Conservation (phyloP, 2,113 vertebrate genomes). For the Romanogobio albipinnatus region DNA sequence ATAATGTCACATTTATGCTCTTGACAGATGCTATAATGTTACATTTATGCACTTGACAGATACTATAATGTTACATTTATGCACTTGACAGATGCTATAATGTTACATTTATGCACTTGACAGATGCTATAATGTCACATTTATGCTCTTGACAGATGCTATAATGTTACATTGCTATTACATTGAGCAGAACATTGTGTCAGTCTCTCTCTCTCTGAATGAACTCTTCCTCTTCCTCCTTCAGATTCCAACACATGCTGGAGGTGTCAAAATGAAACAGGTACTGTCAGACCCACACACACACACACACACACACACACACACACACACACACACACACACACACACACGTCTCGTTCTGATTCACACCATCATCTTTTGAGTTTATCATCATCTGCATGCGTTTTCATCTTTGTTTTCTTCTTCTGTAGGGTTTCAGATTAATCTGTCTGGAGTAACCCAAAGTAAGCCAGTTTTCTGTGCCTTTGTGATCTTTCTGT, state of each 20-base stretch:
- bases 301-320: no score
- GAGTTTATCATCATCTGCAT: background rate
- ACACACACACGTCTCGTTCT: background rate
- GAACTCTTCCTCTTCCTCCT: conserved; percentile 69
- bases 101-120: no score
- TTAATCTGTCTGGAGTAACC: conserved; percentile 78
- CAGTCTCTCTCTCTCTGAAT: background rate
- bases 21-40: no score
- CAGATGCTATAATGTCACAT: no score
- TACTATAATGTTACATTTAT: no score
- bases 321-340: no score
- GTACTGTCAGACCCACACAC: conserved; percentile 60
- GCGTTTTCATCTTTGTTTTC: conserved; percentile 7
- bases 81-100: no score
- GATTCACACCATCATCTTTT: background rate
- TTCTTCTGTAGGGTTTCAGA: conserved; percentile 78
- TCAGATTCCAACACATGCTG: conserved; percentile 82
- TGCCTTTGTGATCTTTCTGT: background rate
- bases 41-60: no score
- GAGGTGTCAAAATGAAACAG: conserved; percentile 84
- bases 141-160: no score
- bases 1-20: no score
- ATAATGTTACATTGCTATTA: no score
- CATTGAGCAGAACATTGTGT: no score
- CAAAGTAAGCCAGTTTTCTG: conserved; percentile 72